Evolutionary conservation across 2,888 invertebrate genomes (phyloP).

Genomic region (Lasioglossum oenotherae): DNA sequence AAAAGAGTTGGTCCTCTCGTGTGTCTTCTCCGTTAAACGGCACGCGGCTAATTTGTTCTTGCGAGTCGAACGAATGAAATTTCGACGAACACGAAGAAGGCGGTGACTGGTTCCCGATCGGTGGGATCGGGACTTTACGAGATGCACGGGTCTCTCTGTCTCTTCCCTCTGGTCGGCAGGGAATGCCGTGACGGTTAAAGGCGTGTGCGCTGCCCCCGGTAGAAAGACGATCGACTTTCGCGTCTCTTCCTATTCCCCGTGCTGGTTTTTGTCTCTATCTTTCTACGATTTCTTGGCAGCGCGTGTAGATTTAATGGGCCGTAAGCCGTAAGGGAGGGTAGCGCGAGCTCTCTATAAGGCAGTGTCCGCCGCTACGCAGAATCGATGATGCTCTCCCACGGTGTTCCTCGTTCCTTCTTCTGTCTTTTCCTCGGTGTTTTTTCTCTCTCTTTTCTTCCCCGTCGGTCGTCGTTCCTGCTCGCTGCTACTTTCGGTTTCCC

Average conservation of each 20-base stretch:
- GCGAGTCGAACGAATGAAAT: background rate
- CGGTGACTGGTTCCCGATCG: slow-evolving; percentile 10
- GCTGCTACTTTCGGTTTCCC: slow-evolving; percentile 11
- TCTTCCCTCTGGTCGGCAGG: background rate
- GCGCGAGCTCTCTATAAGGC: slow-evolving; percentile 52
- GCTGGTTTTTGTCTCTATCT: slow-evolving; percentile 34
- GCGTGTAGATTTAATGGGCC: slow-evolving; percentile 63
- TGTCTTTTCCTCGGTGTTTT: background rate
- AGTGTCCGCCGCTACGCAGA: slow-evolving; percentile 41
- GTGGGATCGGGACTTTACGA: slow-evolving; percentile 8
- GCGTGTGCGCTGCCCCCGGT: background rate
- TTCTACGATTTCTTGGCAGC: slow-evolving; percentile 63
- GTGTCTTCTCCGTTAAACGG: background rate
- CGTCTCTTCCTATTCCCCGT: slow-evolving; percentile 15
- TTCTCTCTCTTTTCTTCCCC: background rate
- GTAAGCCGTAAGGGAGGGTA: slow-evolving; percentile 66
- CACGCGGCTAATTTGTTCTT: background rate
- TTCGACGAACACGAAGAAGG: slow-evolving; percentile 6
- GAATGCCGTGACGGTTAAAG: background rate
- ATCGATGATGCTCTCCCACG: slow-evolving; percentile 62
- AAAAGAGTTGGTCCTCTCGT: background rate
- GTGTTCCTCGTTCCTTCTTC: slow-evolving; percentile 10
- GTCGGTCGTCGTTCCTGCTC: background rate
- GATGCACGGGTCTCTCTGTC: background rate
- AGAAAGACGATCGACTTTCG: slow-evolving; percentile 33